phyloP scores from a whole-genome alignment of 1,140 invertebrate genomes.

The Galleria mellonella region DNA sequence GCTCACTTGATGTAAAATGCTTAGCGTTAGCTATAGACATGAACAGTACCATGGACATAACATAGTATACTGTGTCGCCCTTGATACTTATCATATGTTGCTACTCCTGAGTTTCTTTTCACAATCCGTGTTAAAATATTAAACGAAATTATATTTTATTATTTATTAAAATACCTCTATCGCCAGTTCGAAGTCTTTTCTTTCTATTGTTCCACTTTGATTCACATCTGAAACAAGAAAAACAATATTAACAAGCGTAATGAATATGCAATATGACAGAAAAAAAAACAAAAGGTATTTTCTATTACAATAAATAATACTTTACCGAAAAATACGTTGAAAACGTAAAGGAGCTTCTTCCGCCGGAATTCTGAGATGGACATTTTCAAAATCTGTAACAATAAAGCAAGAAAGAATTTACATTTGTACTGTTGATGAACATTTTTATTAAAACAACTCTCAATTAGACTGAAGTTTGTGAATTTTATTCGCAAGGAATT shows the following conservation, averaged over 20 bases:
- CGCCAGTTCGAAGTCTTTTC: slow-evolving; percentile 88
- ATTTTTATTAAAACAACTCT: too few species aligned
- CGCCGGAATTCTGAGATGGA: slow-evolving; percentile 88
- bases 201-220: slow-evolving; percentile 88
- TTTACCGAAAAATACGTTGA: slow-evolving; percentile 89
- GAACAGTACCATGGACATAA: too few species aligned
- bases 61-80: too few species aligned
- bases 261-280: background rate
- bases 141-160: too few species aligned
- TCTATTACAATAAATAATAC: slow-evolving; percentile 1
- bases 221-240: slow-evolving; percentile 79
- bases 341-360: slow-evolving; percentile 91
- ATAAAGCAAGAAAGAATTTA: slow-evolving; percentile 11
- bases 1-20: too few species aligned
- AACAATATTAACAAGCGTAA: slow-evolving; percentile 1
- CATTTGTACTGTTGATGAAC: too few species aligned
- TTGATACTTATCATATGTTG: too few species aligned
- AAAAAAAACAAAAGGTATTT: slow-evolving; percentile 1
- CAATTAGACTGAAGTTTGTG: too few species aligned
- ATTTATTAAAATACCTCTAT: slow-evolving; percentile 74
- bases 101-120: too few species aligned
- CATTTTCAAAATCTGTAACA: slow-evolving; percentile 75
- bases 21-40: too few species aligned
- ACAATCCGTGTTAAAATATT: too few species aligned
- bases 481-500: too few species aligned